phyloP scores from a whole-genome alignment of 2,113 vertebrate species.

The Megalops atlanticus region DNA sequence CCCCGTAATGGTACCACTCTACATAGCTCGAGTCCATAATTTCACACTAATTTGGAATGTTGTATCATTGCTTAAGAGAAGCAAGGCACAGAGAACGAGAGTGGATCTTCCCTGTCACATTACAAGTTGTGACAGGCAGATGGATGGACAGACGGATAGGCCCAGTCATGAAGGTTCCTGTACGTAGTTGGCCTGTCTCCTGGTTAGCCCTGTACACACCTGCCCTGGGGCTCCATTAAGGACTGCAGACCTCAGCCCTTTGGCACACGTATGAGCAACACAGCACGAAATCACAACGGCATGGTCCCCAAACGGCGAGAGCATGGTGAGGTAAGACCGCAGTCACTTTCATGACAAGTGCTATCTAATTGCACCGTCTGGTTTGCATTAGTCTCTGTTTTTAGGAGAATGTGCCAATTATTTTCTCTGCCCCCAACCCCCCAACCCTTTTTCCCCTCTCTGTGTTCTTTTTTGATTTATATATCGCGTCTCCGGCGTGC shows the following conservation, averaged over 20 bases:
- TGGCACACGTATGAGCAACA: slow-evolving; percentile 9
- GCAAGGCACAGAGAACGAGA: not conserved
- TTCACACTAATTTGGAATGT: not conserved
- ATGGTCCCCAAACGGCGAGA: slow-evolving; percentile 42
- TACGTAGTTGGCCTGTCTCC: not conserved
- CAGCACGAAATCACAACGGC: not conserved
- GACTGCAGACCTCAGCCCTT: slow-evolving; percentile 29
- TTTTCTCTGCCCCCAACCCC: slow-evolving; percentile 31
- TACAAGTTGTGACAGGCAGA: not conserved
- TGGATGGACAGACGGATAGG: not conserved
- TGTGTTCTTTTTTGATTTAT: slow-evolving; percentile 46
- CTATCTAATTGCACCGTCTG: slow-evolving; percentile 54
- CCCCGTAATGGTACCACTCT: not conserved
- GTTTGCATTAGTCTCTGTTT: slow-evolving; percentile 48
- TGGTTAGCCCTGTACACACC: slow-evolving; percentile 36
- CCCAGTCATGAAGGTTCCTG: not conserved
- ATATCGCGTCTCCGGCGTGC: slow-evolving; percentile 47
- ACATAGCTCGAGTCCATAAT: not conserved
- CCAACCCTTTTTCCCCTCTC: slow-evolving; percentile 44
- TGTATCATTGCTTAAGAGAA: not conserved
- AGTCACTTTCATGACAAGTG: slow-evolving; percentile 43
- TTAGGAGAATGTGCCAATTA: slow-evolving; percentile 40
- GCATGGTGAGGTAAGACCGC: slow-evolving; percentile 22
- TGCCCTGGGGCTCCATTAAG: slow-evolving; percentile 42
- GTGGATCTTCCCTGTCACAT: not conserved